Conservation (phyloP, 2,113 vertebrate species). For the Oreotrochilus melanogaster region DNA sequence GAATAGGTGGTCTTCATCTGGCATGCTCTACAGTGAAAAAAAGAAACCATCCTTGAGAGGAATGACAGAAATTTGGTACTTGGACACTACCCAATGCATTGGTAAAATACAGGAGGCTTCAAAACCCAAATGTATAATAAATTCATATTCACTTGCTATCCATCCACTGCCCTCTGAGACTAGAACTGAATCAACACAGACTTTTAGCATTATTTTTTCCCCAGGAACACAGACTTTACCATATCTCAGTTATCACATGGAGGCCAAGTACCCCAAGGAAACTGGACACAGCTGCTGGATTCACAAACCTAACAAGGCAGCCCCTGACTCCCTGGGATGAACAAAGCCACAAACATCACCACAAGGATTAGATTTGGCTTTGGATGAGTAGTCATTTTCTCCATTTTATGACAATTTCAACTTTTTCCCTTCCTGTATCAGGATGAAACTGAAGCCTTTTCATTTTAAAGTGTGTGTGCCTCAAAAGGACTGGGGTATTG, state of each 20-base stretch:
- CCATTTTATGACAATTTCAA: accelerated
- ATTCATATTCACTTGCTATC: accelerated
- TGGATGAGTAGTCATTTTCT: accelerated
- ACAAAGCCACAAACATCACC: background rate
- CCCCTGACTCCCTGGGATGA: background rate
- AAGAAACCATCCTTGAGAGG: background rate
- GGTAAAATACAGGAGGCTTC: background rate
- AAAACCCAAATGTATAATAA: accelerated
- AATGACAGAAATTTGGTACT: background rate
- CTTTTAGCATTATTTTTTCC: too few relatives aligned
- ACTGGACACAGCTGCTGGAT: accelerated
- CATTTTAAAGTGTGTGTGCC: accelerated
- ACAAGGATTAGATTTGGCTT: background rate
- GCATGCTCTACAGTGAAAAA: background rate
- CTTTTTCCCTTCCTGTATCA: background rate
- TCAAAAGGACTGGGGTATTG: background rate
- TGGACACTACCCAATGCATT: background rate
- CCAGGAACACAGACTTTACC: too few relatives aligned
- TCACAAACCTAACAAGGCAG: background rate
- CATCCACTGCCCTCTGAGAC: too few relatives aligned
- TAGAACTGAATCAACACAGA: too few relatives aligned
- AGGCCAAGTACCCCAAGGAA: background rate
- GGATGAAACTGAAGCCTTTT: background rate
- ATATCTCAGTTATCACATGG: accelerated
- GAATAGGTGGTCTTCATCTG: background rate